Percentiles rank a stretch among this genome's conserved stretches.
Conservation (phyloP, 2,113 vertebrate species). For the Phoenicopterus ruber region DNA sequence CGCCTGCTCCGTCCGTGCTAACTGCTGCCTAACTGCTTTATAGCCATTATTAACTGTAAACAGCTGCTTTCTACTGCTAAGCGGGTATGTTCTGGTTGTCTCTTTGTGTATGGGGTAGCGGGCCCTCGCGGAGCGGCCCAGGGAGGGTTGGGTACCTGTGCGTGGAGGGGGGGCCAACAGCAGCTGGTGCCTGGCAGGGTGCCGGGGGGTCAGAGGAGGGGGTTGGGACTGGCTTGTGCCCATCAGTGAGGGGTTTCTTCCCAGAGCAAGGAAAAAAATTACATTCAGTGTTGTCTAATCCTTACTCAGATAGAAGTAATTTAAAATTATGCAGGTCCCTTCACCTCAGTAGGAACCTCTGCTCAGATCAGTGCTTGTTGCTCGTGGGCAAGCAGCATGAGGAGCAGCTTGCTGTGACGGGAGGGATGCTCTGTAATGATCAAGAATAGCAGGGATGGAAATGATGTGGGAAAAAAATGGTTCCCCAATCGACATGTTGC, state of each 20-base stretch:
- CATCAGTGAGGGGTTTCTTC: background rate
- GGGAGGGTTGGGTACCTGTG: background rate
- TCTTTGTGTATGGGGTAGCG: too few relatives aligned
- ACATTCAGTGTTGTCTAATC: background rate
- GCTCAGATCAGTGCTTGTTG: background rate
- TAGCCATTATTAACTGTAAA: background rate
- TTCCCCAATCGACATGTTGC: background rate
- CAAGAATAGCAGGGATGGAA: background rate
- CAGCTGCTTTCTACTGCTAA: background rate
- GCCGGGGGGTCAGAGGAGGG: rapidly evolving
- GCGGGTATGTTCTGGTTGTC: background rate
- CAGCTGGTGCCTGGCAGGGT: rapidly evolving
- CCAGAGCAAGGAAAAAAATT: background rate
- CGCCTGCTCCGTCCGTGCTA: rapidly evolving
- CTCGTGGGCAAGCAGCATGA: background rate
- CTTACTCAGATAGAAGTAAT: background rate
- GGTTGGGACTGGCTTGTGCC: rapidly evolving
- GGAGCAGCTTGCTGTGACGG: background rate
- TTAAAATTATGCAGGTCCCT: background rate
- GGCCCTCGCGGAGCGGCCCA: rapidly evolving
- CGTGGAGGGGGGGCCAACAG: rapidly evolving
- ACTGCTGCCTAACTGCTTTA: background rate
- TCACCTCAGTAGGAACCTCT: background rate
- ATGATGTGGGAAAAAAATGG: rapidly evolving
- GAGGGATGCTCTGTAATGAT: background rate